Evolutionary conservation across 2,888 invertebrate species (phyloP), one percentile per base, ranked within the genome.

Genomic region (Bombylius major): DNA sequence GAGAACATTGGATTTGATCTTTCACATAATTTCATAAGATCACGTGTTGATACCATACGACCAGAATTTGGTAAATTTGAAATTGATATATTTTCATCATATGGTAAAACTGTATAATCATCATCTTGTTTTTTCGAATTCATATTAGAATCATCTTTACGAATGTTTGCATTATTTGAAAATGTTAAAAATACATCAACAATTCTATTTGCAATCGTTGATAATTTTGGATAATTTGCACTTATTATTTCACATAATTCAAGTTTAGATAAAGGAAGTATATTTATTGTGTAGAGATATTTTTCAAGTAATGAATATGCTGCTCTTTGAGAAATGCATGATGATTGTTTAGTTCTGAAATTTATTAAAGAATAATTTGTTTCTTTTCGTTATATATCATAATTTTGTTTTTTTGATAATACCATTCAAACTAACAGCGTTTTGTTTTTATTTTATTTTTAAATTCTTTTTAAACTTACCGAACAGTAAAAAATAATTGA

Each of bases 21-120:
- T 5, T 82, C 78, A 67, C 95, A 96, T 84, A 94, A 89, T 70
- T 95, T 96, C 62, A 96, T 82, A 51, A 97, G 78, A 78, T 97
- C 97, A 63, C 96, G 81, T 0, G 88, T 87, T 0, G 89, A 89
- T 32, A 84, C 87, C 49, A 85, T 72, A 62, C 89, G 78, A 1
- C 82, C 82, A 0, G 73, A 73, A 58, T 69, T 71, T 4, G 67
- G 62, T 34, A 68, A 59, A 5, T 53, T 57, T 11, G 62, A 55
- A 0, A 67, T 56, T 6, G 65, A 60, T 5, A 71, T 61, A 31
- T 68, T 65, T 32, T 71, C 71, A 32, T 71, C 71, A 50, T 65
- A 67, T 1, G 72, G 72, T 51, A 72, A 54, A 0, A 69, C 66
- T 8, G 66, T 48, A 57, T 70, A 70, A 3, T 67, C 59, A 42